Conservation (phyloP, 2,797 vertebrate genomes). For the Loris lydekkerianus region DNA sequence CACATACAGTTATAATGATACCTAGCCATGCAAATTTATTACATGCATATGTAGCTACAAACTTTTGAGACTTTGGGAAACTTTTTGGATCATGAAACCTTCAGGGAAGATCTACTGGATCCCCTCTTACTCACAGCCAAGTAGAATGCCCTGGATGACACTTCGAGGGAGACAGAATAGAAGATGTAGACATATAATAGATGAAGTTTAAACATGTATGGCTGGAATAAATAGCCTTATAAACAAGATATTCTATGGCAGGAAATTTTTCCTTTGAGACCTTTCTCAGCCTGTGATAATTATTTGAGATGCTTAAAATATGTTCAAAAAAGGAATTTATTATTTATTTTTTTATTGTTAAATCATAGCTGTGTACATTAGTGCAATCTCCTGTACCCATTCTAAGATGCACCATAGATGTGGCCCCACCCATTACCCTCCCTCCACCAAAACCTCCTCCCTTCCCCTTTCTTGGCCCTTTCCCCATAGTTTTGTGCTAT, state of each 20-base stretch:
- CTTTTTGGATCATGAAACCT: neutral
- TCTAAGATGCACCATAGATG: too few relatives aligned
- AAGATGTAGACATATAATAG: neutral
- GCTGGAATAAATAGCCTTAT: neutral
- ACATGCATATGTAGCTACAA: neutral
- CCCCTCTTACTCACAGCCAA: neutral
- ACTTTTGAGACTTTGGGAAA: constrained; percentile 14
- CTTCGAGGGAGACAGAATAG: neutral
- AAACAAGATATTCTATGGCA: neutral
- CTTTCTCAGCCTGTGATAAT: constrained; percentile 6
- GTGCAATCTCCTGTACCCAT: too few relatives aligned
- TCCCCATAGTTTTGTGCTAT: too few relatives aligned
- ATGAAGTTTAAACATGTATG: neutral
- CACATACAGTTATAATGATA: neutral
- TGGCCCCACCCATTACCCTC: too few relatives aligned
- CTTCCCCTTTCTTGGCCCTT: too few relatives aligned
- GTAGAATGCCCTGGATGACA: neutral
- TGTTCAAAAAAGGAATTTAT: neutral
- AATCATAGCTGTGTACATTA: too few relatives aligned
- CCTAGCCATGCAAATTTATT: neutral
- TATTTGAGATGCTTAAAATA: constrained; percentile 28
- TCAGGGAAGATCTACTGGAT: neutral
- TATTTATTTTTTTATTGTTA: neutral
- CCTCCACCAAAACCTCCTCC: too few relatives aligned
- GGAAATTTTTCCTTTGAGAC: neutral